These are phyloP conservation scores for Macrophya annulata DNA, from an alignment of 2,888 invertebrate species.

Conservation along the genomic window DNA sequence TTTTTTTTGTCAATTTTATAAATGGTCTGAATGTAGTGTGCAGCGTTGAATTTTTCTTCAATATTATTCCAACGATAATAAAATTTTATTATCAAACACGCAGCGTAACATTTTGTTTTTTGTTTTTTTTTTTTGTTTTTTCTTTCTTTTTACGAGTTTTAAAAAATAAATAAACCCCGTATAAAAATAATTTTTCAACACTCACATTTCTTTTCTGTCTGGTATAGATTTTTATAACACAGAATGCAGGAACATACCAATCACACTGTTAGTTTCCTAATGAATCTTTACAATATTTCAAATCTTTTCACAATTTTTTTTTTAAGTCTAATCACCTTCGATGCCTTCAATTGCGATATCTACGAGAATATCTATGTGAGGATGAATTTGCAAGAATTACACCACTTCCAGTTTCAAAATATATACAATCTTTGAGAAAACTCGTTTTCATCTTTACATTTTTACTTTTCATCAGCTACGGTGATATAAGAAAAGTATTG, in stretches of 20 bases:
- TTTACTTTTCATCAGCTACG: too few relatives aligned
- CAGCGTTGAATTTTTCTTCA: neutral
- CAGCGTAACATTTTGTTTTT: neutral
- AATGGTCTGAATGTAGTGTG: neutral
- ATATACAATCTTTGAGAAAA: too few relatives aligned
- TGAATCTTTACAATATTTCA: neutral
- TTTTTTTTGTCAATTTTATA: neutral
- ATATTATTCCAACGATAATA: neutral
- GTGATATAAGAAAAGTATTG: too few relatives aligned
- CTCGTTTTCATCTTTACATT: too few relatives aligned
- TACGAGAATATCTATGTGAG: neutral
- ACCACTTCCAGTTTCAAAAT: too few relatives aligned
- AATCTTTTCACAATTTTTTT: neutral
- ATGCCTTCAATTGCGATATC: neutral
- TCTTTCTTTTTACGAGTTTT: neutral
- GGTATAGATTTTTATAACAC: neutral
- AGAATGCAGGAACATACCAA: neutral
- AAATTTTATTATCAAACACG: conserved; percentile 1
- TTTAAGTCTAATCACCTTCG: neutral
- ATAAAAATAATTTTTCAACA: neutral
- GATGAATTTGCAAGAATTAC: too few relatives aligned
- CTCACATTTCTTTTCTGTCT: neutral
- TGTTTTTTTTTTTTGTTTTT: neutral
- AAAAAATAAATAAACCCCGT: neutral
- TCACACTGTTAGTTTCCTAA: neutral